Base-by-base conservation (phyloP, 2,113 vertebrate species). In the Catharus bicknelli region DNA sequence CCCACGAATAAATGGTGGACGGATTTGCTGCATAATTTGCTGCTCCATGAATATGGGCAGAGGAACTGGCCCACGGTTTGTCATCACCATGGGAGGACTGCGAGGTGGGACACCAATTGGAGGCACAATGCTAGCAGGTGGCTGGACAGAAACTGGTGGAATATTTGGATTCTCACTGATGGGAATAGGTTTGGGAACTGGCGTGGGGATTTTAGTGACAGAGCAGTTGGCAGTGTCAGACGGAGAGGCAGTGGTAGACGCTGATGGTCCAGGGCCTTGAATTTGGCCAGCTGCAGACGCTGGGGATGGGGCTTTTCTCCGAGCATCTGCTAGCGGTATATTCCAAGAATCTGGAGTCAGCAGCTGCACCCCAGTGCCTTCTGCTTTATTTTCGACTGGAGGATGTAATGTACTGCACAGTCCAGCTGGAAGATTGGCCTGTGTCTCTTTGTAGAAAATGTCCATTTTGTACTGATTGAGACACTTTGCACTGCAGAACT, bases 401-500 rank as follows among this genome's bases (percentile, higher is more conserved):
- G 97, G 96, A 88, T 99, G 99, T 94, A 98, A 97, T 66, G 99
- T 98, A 97, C 98, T 98, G 96, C 99, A 99, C 95, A 99, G 98
- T 87, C 97, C 99, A 97, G 98, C 99, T 91, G 99, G 99, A 96
- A 99, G 98, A 45, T 99, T 99, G 73, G 99, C 99, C 98, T 99
- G 99, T 80, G 99, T 99, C 98, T 99, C 99, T 98, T 99, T 99
- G 98, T 99, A 99, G 98, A 99, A 99, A 98, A 99, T 99, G 98
- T 99, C 99, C 99, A 99, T 99, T 97, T 99, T 99, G 97, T 99
- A 99, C 96, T 99, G 99, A 98, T 99, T 99, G 96, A 99, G 98
- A 97, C 99, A 99, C 98, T 99, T 99, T 97, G 99, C 99, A 97
- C 99, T 99, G 99, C 99, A 99, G 97, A 99, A 99, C 98, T 99